phyloP scores from a whole-genome alignment of 2,797 vertebrate species.

The Selene dorsalis region DNA sequence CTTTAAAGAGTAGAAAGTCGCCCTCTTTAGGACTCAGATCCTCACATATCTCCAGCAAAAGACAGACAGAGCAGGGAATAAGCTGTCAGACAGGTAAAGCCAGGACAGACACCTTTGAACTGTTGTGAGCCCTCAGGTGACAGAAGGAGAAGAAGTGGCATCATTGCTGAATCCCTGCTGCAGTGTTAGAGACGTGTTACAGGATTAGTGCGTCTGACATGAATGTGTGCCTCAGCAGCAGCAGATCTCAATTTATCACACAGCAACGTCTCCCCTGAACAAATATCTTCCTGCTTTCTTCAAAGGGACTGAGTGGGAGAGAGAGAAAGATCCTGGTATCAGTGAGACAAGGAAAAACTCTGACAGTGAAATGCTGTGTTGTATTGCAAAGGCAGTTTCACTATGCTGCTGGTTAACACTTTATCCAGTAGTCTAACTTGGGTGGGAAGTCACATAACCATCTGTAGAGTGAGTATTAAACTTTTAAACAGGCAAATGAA shows the following conservation, averaged over 20 bases:
- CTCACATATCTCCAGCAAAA: slow-evolving; percentile 4
- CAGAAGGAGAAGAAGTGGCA: slow-evolving; percentile 37
- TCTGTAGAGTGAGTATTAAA: neutral
- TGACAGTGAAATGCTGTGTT: neutral
- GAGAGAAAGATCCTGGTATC: neutral
- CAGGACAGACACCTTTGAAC: neutral
- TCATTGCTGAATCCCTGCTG: slow-evolving; percentile 25
- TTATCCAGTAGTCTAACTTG: neutral
- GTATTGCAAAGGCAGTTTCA: neutral
- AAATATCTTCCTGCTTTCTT: neutral
- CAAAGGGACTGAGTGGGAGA: neutral
- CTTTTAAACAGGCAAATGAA: neutral
- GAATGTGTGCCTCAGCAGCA: neutral
- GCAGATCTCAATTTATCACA: slow-evolving; percentile 30
- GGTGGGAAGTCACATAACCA: neutral
- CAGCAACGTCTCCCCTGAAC: neutral
- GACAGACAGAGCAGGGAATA: neutral
- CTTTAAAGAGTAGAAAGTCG: neutral
- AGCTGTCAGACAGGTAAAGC: neutral
- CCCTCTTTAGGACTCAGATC: neutral
- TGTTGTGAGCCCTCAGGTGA: slow-evolving; percentile 9
- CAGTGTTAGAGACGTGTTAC: slow-evolving; percentile 18
- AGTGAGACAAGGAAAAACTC: neutral
- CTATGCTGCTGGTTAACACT: neutral
- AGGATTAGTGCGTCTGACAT: slow-evolving; percentile 33